Evolutionary conservation across 2,797 vertebrate species (phyloP).

Genomic region (Myotis daubentonii): DNA sequence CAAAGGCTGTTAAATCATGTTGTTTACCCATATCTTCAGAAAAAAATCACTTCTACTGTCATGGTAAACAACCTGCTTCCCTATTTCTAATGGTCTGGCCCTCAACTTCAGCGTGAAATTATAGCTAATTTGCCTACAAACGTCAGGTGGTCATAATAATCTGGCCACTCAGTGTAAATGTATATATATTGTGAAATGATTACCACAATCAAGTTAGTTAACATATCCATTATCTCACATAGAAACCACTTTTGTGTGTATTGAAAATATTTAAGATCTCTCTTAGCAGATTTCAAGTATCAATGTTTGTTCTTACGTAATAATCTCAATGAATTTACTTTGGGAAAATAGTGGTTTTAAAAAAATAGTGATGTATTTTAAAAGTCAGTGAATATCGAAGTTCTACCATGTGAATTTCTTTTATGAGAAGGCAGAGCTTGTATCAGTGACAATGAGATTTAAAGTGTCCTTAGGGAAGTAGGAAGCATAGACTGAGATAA

Average conservation of each 20-base stretch:
- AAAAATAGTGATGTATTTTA: not conserved
- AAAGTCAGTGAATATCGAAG: slow-evolving; percentile 17
- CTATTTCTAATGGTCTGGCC: too few species aligned
- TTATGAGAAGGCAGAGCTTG: slow-evolving; percentile 20
- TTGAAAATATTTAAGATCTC: not conserved
- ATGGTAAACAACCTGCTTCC: too few species aligned
- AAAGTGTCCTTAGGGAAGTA: slow-evolving; percentile 7
- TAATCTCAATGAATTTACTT: not conserved
- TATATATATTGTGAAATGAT: slow-evolving; percentile 13
- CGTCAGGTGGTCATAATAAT: too few species aligned
- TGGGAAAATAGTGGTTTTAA: not conserved
- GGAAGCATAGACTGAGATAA: not conserved
- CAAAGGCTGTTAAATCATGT: too few species aligned
- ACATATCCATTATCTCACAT: not conserved
- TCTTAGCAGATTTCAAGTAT: slow-evolving; percentile 7
- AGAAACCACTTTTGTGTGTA: not conserved
- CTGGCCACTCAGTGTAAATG: too few species aligned
- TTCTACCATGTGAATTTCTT: not conserved
- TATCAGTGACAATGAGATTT: not conserved
- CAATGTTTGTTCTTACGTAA: not conserved
- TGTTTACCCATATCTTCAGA: too few species aligned
- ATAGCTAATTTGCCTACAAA: too few species aligned
- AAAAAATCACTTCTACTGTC: too few species aligned
- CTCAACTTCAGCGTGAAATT: too few species aligned
- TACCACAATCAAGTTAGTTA: not conserved